Conservation (phyloP, 30 jellyfish, hydroid and myxozoan species). For the Phacellophora camtschatica region DNA sequence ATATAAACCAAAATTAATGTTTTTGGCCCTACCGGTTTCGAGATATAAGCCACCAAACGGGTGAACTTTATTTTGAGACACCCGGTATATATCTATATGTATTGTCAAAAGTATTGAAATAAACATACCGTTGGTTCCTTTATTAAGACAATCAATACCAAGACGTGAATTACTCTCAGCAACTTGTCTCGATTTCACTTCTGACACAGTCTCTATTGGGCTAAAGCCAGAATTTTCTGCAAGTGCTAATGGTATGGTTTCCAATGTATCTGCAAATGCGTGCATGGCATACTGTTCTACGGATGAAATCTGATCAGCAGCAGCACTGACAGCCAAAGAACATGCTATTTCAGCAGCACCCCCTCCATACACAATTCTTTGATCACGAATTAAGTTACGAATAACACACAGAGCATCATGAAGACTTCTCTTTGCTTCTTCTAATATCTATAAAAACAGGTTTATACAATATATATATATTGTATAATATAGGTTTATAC, state of each 20-base stretch:
- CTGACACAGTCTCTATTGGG: constrained; percentile 90
- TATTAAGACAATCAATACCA: constrained; percentile 94
- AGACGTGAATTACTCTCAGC: constrained; percentile 85
- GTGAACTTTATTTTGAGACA: too few relatives aligned
- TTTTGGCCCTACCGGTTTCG: too few relatives aligned
- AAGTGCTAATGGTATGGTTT: constrained; percentile 91
- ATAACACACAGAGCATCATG: constrained; percentile 99
- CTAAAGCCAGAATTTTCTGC: constrained; percentile 98
- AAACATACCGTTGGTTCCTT: constrained; percentile 88
- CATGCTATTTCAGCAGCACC: constrained; percentile 99
- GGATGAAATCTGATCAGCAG: constrained; percentile 97
- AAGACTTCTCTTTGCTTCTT: constrained; percentile 97
- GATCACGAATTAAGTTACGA: constrained; percentile 98
- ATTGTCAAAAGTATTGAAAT: background rate
- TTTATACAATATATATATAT: too few relatives aligned
- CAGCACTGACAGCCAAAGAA: constrained; percentile 95
- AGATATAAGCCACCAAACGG: too few relatives aligned
- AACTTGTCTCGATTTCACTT: constrained; percentile 85
- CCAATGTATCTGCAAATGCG: constrained; percentile 99
- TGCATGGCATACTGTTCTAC: constrained; percentile 99
- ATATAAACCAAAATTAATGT: too few relatives aligned
- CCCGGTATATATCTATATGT: too few relatives aligned
- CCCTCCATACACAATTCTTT: constrained; percentile 98
- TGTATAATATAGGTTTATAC: too few relatives aligned
- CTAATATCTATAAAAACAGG: constrained; percentile 80